A percentile compares a stretch with the other conserved stretches of the same genome.
Evolutionary conservation across 2,797 vertebrate species (phyloP).

Genomic region (Lepidocolaptes lacrymiger): DNA sequence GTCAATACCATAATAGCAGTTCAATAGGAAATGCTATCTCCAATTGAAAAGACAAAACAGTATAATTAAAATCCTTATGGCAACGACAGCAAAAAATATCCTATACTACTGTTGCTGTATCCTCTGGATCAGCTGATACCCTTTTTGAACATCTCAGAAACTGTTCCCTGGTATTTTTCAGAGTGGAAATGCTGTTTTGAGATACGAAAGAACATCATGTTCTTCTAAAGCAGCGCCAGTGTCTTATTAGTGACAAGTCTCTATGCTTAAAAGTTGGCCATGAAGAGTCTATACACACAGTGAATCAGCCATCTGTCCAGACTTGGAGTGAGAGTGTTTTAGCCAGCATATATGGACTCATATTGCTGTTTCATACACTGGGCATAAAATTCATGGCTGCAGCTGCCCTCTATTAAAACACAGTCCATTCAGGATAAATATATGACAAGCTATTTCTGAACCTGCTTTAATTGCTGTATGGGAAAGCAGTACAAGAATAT

Average conservation of each 20-base stretch:
- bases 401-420: conserved; percentile 10
- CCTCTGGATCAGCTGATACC: not conserved
- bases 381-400: conserved; percentile 16
- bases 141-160: conserved; percentile 6
- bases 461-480: not conserved
- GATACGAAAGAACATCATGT: conserved; percentile 28
- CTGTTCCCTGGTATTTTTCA: conserved; percentile 30
- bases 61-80: not conserved
- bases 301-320: conserved; percentile 44
- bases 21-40: not conserved
- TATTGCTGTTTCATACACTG: conserved; percentile 3
- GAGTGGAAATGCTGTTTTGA: conserved; percentile 27
- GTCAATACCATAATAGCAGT: not conserved
- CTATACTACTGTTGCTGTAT: not conserved
- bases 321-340: not conserved
- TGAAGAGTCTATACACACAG: conserved; percentile 7
- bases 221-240: conserved; percentile 32
- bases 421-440: not conserved
- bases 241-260: conserved; percentile 42
- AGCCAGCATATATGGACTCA: conserved; percentile 16
- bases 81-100: not conserved
- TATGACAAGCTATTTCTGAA: conserved; percentile 22
- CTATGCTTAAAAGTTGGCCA: conserved; percentile 31
- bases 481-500: not conserved
- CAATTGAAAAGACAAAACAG: not conserved